Base-by-base conservation (phyloP, 53 echinoderm and acorn worm genomes). In the Temnopleurus reevesii region DNA sequence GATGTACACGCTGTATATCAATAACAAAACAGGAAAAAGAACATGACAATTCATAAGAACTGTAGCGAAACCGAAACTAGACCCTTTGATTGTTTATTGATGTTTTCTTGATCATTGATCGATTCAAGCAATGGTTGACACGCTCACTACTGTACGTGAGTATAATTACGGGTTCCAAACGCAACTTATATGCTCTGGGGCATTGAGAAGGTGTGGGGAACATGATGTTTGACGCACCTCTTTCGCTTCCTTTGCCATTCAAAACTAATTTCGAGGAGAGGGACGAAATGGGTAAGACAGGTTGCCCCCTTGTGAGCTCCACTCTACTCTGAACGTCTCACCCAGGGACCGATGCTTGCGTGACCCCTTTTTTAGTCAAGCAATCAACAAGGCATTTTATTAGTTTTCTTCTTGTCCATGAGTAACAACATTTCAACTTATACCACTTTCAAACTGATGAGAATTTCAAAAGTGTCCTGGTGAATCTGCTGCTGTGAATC, bases 11-110 rank as follows among this genome's bases (percentile, higher is more conserved):
- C 36, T 71, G 71, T 71, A n/a, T 41, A 71, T 71, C 71, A 71
- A 36, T 71, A 41, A 3, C 71, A 41, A 5, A 71, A 71, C 71
- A 71, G 71, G 71, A 71, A 71, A 71, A 71, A 71, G 71, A 71
- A 71, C 71, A 71, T 71, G 71, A 71, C 71, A 71, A 71, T 71
- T 71, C 23, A 83, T 55, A 53, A 54, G 55, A 13, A 53, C 83
- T 55, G 83, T 18, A 47, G 31, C 57, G 83, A 83, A 83, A 83
- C 83, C 83, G 83, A 83, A 35, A 83, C 83, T 83, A 8, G 83
- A 55, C 33, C 46, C 23, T 4, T 30, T 19, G 18, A 83, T 83
- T 53, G 9, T 30, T 19, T 24, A 46, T 12, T 80, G 51, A 5
- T 9, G 10, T 77, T 77, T 23, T 77, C 77, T 77, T 77, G 25